Evolutionary conservation across 1,140 invertebrate species (phyloP).

Genomic region (Brachionus koreanus): DNA sequence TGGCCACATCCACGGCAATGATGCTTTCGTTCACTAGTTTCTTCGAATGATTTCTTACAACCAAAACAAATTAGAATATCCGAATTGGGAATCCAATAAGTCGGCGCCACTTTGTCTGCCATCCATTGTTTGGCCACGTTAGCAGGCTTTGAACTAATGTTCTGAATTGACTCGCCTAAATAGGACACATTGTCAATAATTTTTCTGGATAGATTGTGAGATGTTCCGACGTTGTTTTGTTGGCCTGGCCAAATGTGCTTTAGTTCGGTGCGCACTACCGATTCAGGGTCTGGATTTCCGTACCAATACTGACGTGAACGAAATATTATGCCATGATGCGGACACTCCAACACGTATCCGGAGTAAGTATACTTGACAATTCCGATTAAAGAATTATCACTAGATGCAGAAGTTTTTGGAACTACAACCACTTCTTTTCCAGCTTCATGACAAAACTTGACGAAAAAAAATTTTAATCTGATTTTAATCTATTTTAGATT

Average conservation of each 20-base stretch:
- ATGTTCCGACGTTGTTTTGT: conserved; percentile 46
- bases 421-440: conserved; percentile 67
- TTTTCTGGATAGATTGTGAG: conserved; percentile 70
- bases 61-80: conserved; percentile 69
- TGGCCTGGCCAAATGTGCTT: conserved; percentile 45
- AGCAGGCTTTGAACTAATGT: conserved; percentile 68
- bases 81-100: conserved; percentile 75
- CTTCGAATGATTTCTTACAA: conserved; percentile 62
- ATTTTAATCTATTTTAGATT: not conserved
- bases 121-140: conserved; percentile 69
- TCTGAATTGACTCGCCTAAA: conserved; percentile 68
- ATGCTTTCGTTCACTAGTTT: conserved; percentile 62
- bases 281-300: conserved; percentile 73
- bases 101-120: conserved; percentile 72
- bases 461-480: not conserved
- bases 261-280: conserved; percentile 57
- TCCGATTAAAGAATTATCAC: conserved; percentile 65
- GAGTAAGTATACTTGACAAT: conserved; percentile 75
- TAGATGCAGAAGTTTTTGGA: conserved; percentile 63
- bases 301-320: conserved; percentile 78
- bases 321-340: conserved; percentile 75
- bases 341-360: conserved; percentile 75
- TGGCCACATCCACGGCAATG: conserved; percentile 72
- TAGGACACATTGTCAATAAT: conserved; percentile 71
- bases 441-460: conserved; percentile 61